A percentile compares a stretch with the other conserved stretches of the same genome.
Evolutionary conservation across 2,888 invertebrate genomes (phyloP).

Genomic region (Xestia ashworthii): DNA sequence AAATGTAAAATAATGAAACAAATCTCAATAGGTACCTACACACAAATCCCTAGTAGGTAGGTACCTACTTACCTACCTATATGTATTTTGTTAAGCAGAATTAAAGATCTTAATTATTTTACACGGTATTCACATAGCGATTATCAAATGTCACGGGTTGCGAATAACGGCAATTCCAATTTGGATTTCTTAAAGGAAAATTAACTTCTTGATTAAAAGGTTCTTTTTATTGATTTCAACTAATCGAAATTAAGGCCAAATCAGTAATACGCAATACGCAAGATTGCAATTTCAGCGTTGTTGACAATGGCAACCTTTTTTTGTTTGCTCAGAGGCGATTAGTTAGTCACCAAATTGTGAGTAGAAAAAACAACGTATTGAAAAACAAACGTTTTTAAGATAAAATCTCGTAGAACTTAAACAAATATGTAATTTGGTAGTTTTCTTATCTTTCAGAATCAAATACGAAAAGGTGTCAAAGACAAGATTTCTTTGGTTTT

Average conservation of each 20-base stretch:
- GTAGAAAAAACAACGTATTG: slow-evolving; percentile 22
- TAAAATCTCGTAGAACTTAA: slow-evolving; percentile 47
- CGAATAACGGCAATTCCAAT: slow-evolving; percentile 64
- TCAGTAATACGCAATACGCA: slow-evolving; percentile 40
- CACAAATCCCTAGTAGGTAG: slow-evolving; percentile 41
- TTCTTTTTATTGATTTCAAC: slow-evolving; percentile 62
- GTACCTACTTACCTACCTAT: neutral
- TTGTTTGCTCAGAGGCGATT: slow-evolving; percentile 25
- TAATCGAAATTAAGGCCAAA: slow-evolving; percentile 64
- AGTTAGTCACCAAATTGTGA: neutral
- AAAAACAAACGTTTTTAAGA: neutral
- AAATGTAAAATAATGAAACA: neutral
- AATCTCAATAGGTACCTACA: slow-evolving; percentile 21
- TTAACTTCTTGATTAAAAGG: slow-evolving; percentile 68
- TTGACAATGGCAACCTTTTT: slow-evolving; percentile 13
- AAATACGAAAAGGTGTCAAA: slow-evolving; percentile 57
- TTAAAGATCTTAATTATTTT: slow-evolving; percentile 64
- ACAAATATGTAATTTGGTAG: slow-evolving; percentile 58
- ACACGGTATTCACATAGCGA: slow-evolving; percentile 66
- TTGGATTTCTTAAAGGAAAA: slow-evolving; percentile 66
- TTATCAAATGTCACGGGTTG: slow-evolving; percentile 68
- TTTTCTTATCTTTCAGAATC: slow-evolving; percentile 44
- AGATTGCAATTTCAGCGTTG: slow-evolving; percentile 30
- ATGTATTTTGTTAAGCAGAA: slow-evolving; percentile 53
- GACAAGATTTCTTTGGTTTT: slow-evolving; percentile 27